Percentiles rank a stretch among this genome's conserved stretches.
These are phyloP conservation scores for Pitangus sulphuratus DNA, from an alignment of 2,797 vertebrate genomes.

Conservation along the genomic window DNA sequence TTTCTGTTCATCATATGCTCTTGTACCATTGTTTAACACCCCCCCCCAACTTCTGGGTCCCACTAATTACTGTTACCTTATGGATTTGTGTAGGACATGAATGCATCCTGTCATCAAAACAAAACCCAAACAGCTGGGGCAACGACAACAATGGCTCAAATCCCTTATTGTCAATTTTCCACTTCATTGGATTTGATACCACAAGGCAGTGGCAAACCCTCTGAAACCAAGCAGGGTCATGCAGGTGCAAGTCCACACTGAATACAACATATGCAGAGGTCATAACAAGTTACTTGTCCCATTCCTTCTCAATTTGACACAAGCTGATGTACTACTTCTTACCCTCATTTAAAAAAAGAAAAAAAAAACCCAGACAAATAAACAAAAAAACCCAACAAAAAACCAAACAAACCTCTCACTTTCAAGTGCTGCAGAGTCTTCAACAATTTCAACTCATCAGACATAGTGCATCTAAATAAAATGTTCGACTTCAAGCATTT, in stretches of 20 bases:
- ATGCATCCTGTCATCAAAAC: background rate
- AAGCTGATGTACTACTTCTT: background rate
- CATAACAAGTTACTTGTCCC: background rate
- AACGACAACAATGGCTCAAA: background rate
- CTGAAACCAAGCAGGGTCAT: background rate
- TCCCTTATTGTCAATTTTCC: conserved; percentile 23
- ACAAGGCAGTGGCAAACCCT: background rate
- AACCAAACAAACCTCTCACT: too few relatives aligned
- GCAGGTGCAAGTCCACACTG: background rate
- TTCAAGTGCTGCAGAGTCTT: too few relatives aligned
- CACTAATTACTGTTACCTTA: background rate
- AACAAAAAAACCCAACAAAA: too few relatives aligned
- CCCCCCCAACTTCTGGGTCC: background rate
- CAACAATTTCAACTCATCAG: background rate
- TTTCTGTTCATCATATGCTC: background rate
- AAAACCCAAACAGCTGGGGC: background rate
- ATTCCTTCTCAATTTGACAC: background rate
- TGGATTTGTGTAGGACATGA: background rate
- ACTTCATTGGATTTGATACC: conserved; percentile 2
- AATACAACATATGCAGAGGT: background rate
- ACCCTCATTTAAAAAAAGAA: background rate
- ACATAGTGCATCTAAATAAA: fast-evolving
- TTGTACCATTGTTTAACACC: background rate
- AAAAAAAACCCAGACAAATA: background rate
- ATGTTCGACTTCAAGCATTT: background rate